phyloP scores from a whole-genome alignment of 2,888 invertebrate species.

The Petrolisthes manimaculis region DNA sequence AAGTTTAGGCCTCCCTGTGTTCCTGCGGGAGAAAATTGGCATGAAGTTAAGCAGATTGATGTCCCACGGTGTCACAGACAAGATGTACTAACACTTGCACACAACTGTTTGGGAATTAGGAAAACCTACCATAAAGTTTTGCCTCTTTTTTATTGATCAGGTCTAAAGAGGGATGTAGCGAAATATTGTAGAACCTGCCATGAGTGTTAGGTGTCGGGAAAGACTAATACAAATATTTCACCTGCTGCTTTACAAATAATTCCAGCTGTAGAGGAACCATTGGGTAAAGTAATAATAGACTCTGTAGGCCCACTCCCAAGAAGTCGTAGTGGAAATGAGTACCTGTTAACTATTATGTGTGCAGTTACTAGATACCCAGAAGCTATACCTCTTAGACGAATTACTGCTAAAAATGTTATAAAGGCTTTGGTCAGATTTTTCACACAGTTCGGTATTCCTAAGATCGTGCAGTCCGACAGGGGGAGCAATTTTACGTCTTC shows the following conservation, averaged over 20 bases:
- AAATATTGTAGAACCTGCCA: neutral
- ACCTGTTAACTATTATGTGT: constrained; percentile 10
- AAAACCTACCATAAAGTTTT: constrained; percentile 13
- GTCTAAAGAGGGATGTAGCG: neutral
- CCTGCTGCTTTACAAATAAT: constrained; percentile 9
- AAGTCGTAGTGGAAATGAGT: constrained; percentile 14
- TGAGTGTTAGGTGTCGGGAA: constrained; percentile 2
- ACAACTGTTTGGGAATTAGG: constrained; percentile 3
- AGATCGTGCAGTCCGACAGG: constrained; percentile 11
- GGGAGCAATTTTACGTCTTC: constrained; percentile 11
- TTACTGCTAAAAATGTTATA: neutral
- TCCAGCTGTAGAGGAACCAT: constrained; percentile 10
- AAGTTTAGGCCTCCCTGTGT: neutral
- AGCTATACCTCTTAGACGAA: constrained; percentile 4
- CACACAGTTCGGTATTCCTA: constrained; percentile 15
- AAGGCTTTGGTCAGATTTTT: constrained; percentile 8
- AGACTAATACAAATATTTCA: neutral
- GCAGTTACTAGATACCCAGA: constrained; percentile 17
- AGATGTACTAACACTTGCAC: constrained; percentile 13
- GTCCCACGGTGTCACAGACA: neutral
- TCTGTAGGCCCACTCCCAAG: constrained; percentile 22
- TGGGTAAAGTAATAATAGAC: constrained; percentile 22
- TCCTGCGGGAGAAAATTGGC: neutral
- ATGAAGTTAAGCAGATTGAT: constrained; percentile 1
- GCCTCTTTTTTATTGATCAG: constrained; percentile 1